A percentile compares a stretch with the other conserved stretches of the same genome.
These are phyloP conservation scores for Pyrgus malvae DNA, from an alignment of 2,888 invertebrate species.

Conservation along the genomic window DNA sequence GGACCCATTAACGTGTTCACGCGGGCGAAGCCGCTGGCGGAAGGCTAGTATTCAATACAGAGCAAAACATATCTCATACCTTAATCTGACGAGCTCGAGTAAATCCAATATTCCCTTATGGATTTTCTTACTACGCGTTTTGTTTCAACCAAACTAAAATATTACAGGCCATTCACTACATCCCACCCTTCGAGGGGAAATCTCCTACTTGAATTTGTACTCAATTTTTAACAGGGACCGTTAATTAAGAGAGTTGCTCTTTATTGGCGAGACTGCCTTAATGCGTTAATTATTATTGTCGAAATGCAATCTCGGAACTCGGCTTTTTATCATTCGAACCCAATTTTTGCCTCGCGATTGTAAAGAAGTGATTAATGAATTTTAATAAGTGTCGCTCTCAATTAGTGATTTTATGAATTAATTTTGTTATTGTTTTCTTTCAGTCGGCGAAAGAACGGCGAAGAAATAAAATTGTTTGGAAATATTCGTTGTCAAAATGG, in stretches of 20 bases:
- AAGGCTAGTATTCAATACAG: no score
- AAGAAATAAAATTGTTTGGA: no score
- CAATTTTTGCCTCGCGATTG: conserved; percentile 50
- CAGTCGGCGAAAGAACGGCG: no score
- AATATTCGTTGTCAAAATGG: no score
- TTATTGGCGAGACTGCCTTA: conserved; percentile 77
- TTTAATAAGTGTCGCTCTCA: conserved; percentile 31
- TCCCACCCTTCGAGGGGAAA: conserved; percentile 59
- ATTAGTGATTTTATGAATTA: conserved; percentile 27
- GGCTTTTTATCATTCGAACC: conserved; percentile 66
- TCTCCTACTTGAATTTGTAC: conserved; percentile 78
- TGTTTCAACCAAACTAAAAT: conserved; percentile 81
- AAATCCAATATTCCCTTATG: no score
- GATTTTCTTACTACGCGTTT: conserved; percentile 63
- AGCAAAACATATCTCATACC: no score
- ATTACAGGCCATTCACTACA: conserved; percentile 79
- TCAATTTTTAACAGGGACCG: conserved; percentile 79
- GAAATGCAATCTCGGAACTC: conserved; percentile 77
- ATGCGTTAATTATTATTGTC: conserved; percentile 82
- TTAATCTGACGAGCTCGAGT: no score
- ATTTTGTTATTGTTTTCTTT: conserved; percentile 20
- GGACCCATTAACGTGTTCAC: no score
- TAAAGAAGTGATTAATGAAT: conserved; percentile 43
- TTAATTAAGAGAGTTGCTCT: conserved; percentile 79
- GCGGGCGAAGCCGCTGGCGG: no score